phyloP scores from a whole-genome alignment of 2,888 invertebrate genomes.

The Teleogryllus oceanicus region DNA sequence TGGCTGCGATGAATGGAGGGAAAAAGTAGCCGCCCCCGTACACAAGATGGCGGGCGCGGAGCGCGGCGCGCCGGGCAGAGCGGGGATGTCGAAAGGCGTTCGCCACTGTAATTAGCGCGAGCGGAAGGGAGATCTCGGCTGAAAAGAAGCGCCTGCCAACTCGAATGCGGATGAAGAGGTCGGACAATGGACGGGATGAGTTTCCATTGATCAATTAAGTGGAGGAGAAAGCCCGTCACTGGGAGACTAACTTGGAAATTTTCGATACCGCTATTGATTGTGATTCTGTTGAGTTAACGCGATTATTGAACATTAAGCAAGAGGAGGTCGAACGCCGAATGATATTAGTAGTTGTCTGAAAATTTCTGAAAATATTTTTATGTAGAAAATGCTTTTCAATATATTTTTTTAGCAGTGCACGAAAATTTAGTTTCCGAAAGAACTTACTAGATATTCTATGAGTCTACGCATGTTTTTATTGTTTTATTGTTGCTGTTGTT shows the following conservation, averaged over 20 bases:
- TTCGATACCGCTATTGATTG: background rate
- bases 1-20: background rate
- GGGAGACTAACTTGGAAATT: background rate
- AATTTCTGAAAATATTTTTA: too few relatives aligned
- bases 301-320: too few relatives aligned
- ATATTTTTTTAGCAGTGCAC: too few relatives aligned
- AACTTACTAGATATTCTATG: too few relatives aligned
- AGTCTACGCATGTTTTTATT: too few relatives aligned
- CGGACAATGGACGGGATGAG: background rate
- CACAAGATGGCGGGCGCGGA: background rate
- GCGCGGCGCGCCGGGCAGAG: background rate
- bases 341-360: too few relatives aligned
- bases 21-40: background rate
- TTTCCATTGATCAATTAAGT: conserved; percentile 1
- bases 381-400: too few relatives aligned
- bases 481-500: too few relatives aligned
- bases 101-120: conserved; percentile 7
- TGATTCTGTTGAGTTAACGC: too few relatives aligned
- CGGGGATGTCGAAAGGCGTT: background rate
- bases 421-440: too few relatives aligned
- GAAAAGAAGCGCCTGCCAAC: background rate
- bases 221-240: background rate
- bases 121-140: background rate
- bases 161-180: background rate
- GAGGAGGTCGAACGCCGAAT: too few relatives aligned